Evolutionary conservation across 2,113 vertebrate species (phyloP).

Genomic region (Notothenia coriiceps): DNA sequence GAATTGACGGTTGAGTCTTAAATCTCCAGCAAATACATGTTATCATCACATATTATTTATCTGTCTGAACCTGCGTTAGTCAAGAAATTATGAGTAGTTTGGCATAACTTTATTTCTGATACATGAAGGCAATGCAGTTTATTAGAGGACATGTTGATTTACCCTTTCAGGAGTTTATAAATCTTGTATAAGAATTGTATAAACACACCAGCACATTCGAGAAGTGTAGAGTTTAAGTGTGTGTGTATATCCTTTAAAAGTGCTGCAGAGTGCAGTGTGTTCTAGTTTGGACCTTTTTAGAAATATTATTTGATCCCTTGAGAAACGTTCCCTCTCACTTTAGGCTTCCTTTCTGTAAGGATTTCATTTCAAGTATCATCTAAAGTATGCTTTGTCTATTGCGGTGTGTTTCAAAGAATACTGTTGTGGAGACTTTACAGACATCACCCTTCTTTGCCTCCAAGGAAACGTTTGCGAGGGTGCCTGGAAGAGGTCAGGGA

Average conservation of each 20-base stretch:
- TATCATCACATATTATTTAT: background rate
- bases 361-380: conserved; percentile 64
- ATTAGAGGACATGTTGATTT: conserved; percentile 7
- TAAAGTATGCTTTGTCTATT: conserved; percentile 52
- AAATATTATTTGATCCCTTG: conserved; percentile 50
- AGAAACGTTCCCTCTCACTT: conserved; percentile 49
- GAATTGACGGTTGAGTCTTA: background rate
- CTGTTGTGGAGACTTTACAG: conserved; percentile 52
- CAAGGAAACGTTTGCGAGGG: conserved; percentile 54
- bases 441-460: conserved; percentile 29
- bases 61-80: background rate
- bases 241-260: conserved; percentile 29
- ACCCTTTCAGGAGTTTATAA: background rate
- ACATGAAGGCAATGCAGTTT: background rate
- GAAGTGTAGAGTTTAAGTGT: conserved; percentile 25
- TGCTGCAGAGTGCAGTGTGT: conserved; percentile 24
- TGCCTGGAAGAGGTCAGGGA: conserved; percentile 62
- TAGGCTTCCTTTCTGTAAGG: conserved; percentile 43
- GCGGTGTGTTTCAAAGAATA: conserved; percentile 56
- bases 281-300: conserved; percentile 43
- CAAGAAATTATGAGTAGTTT: conserved; percentile 6
- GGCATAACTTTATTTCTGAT: conserved; percentile 6
- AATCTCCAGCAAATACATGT: background rate
- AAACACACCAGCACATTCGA: conserved; percentile 6
- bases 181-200: background rate